These are phyloP conservation scores for Macaria liturata DNA, from an alignment of 2,888 invertebrate species.

Conservation along the genomic window DNA sequence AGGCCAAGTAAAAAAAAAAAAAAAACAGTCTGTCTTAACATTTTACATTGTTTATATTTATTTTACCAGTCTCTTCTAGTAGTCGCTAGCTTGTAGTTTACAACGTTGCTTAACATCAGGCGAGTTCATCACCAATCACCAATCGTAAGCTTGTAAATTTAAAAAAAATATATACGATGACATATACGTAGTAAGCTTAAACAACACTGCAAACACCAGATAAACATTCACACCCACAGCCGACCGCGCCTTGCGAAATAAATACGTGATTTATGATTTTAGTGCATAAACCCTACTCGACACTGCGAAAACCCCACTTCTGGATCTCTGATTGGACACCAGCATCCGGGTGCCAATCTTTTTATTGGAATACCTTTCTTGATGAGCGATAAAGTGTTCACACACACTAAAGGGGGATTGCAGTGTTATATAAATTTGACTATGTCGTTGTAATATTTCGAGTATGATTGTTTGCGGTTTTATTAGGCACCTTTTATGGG, in stretches of 20 bases:
- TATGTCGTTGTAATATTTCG: too few species aligned
- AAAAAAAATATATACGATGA: too few species aligned
- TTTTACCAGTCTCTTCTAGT: too few species aligned
- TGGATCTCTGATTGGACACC: constrained; percentile 46
- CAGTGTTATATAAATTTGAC: not conserved
- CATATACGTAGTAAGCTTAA: not conserved
- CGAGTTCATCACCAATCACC: too few species aligned
- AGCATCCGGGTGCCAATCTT: constrained; percentile 44
- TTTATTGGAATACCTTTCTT: constrained; percentile 27
- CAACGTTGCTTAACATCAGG: too few species aligned
- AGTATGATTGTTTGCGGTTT: too few species aligned
- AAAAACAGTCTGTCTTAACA: too few species aligned
- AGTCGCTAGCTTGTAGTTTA: too few species aligned
- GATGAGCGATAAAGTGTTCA: constrained; percentile 4
- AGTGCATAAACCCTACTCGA: constrained; percentile 49
- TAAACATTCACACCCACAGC: constrained; percentile 69
- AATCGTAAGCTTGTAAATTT: too few species aligned
- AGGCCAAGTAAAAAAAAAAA: too few species aligned
- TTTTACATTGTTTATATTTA: too few species aligned
- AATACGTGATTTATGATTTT: constrained; percentile 78
- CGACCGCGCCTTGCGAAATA: constrained; percentile 70
- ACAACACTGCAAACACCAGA: constrained; percentile 75
- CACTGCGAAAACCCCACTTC: constrained; percentile 34
- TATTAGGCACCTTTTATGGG: too few species aligned
- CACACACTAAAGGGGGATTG: not conserved